Conservation (phyloP, 1,140 invertebrate species). For the Cephus cinctus region DNA sequence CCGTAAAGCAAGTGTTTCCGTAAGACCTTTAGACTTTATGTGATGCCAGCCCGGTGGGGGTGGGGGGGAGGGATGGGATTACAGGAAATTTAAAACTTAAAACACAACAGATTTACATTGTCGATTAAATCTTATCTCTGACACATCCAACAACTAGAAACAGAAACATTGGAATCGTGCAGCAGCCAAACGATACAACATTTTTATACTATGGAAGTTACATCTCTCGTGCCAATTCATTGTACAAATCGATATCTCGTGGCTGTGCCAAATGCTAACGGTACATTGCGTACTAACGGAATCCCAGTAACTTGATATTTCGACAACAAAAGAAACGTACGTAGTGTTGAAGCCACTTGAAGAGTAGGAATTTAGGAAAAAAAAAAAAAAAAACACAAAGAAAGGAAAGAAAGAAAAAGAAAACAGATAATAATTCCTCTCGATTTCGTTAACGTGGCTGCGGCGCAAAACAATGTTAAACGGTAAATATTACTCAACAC, state of each 20-base stretch:
- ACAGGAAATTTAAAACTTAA: slow-evolving; percentile 14
- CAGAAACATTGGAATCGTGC: slow-evolving; percentile 29
- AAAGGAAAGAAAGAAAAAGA: neutral
- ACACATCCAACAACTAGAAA: slow-evolving; percentile 39
- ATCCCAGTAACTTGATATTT: too few relatives aligned
- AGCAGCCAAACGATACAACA: slow-evolving; percentile 19
- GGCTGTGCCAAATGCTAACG: neutral
- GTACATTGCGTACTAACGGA: too few relatives aligned
- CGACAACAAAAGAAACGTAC: neutral
- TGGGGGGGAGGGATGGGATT: too few relatives aligned
- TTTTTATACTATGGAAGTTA: slow-evolving; percentile 4
- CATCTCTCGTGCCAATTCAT: slow-evolving; percentile 1
- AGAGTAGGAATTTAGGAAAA: neutral
- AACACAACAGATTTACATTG: slow-evolving; percentile 31
- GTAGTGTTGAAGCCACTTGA: neutral
- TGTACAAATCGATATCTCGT: neutral
- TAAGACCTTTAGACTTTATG: too few relatives aligned
- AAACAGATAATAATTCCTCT: too few relatives aligned
- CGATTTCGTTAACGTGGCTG: slow-evolving; percentile 9
- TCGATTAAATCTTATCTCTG: slow-evolving; percentile 24
- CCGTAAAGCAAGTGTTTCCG: too few relatives aligned
- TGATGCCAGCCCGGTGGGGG: too few relatives aligned
- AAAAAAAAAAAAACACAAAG: neutral
- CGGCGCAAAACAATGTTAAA: slow-evolving; percentile 21
- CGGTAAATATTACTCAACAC: slow-evolving; percentile 18